These are phyloP conservation scores for Pomatostomus ruficeps DNA, from an alignment of 2,113 vertebrate genomes.

Conservation along the genomic window DNA sequence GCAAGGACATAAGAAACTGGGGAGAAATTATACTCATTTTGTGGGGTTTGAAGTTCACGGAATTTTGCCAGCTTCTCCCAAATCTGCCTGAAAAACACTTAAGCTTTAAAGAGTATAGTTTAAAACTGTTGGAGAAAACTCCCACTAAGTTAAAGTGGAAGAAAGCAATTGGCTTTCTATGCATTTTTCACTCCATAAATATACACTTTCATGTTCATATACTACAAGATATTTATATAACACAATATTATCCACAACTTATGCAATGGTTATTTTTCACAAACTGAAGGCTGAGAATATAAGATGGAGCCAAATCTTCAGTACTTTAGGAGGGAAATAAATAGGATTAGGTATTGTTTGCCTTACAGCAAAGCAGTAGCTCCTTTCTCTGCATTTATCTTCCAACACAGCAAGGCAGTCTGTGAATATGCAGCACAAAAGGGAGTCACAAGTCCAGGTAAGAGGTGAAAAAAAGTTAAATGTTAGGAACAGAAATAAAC, in stretches of 20 bases:
- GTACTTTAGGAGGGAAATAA: not conserved
- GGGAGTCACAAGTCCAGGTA: not conserved
- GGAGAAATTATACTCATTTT: not conserved
- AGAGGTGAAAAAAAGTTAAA: not conserved
- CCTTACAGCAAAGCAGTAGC: not conserved
- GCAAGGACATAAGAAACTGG: not conserved
- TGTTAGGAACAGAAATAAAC: not conserved
- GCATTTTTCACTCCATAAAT: conserved; percentile 4
- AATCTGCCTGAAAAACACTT: not conserved
- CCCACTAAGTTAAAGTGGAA: not conserved
- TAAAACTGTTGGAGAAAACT: not conserved
- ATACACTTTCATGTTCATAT: not conserved
- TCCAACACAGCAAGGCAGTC: not conserved
- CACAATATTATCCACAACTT: not conserved
- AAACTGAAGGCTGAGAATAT: not conserved
- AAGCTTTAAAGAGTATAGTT: not conserved
- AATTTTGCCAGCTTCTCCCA: not conserved
- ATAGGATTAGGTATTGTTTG: not conserved
- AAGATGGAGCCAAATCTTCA: not conserved
- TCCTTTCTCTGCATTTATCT: not conserved
- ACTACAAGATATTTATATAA: conserved; percentile 20
- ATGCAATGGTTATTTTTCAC: conserved; percentile 6
- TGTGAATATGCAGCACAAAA: not conserved
- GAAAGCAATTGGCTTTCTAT: not conserved
- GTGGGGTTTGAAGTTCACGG: not conserved